These are phyloP conservation scores for Cyclargus thomasi DNA, from an alignment of 1,140 invertebrate species.

Conservation along the genomic window DNA sequence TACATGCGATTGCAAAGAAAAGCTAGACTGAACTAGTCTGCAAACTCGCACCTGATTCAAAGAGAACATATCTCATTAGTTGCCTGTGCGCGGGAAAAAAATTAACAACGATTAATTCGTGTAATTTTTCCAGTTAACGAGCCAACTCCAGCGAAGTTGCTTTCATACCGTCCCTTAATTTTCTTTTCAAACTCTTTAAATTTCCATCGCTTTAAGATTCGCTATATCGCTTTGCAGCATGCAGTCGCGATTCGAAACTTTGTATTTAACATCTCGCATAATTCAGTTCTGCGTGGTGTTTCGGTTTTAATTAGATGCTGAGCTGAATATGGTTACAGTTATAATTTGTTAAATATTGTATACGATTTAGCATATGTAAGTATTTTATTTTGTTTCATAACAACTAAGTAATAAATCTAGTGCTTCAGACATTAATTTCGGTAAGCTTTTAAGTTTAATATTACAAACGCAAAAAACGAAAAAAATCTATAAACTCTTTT, in stretches of 20 bases:
- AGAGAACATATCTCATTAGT: slow-evolving; percentile 49
- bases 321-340: neutral
- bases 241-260: slow-evolving; percentile 35
- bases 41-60: neutral
- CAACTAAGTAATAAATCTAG: no score
- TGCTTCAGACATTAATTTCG: no score
- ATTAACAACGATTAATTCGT: slow-evolving; percentile 54
- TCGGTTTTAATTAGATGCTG: neutral
- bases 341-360: neutral
- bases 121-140: slow-evolving; percentile 67
- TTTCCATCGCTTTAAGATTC: slow-evolving; percentile 61
- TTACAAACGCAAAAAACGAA: no score
- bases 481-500: no score
- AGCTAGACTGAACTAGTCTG: neutral
- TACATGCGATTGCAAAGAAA: no score
- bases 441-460: no score
- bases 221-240: slow-evolving; percentile 42
- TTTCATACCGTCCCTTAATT: slow-evolving; percentile 59
- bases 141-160: slow-evolving; percentile 68
- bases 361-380: neutral
- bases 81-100: slow-evolving; percentile 45
- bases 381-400: no score
- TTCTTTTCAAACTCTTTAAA: slow-evolving; percentile 66
- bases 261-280: slow-evolving; percentile 18
- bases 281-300: slow-evolving; percentile 18